phyloP scores from a whole-genome alignment of 2,888 invertebrate genomes.

The Microctonus hyperodae region DNA sequence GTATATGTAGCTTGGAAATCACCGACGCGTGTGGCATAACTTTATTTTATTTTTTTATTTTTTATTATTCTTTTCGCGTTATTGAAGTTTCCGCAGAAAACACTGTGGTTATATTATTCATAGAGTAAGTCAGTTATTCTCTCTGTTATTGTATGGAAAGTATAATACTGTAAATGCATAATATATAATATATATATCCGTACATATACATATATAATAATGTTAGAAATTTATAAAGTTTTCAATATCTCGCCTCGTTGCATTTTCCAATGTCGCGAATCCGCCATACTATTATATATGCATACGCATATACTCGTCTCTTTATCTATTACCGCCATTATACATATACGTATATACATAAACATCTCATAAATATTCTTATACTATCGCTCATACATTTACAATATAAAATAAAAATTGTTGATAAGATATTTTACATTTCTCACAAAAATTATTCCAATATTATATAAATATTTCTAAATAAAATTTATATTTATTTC shows the following conservation, averaged over 20 bases:
- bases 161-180: background rate
- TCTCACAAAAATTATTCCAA: too few species aligned
- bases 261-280: background rate
- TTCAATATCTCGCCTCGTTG: conserved; percentile 33
- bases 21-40: conserved; percentile 32
- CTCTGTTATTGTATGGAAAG: background rate
- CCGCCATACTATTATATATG: too few species aligned
- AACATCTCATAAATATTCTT: too few species aligned
- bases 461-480: too few species aligned
- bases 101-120: background rate
- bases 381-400: too few species aligned
- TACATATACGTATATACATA: too few species aligned
- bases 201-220: conserved; percentile 13
- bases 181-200: background rate
- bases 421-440: too few species aligned
- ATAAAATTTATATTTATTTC: too few species aligned
- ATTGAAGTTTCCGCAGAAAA: conserved; percentile 17
- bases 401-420: too few species aligned
- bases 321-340: too few species aligned
- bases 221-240: conserved; percentile 27
- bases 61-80: conserved; percentile 21
- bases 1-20: conserved; percentile 25
- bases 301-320: too few species aligned
- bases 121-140: background rate
- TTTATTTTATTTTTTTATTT: conserved; percentile 5